Base-by-base conservation (phyloP, 2,113 vertebrate species). In the Tenrec ecaudatus region DNA sequence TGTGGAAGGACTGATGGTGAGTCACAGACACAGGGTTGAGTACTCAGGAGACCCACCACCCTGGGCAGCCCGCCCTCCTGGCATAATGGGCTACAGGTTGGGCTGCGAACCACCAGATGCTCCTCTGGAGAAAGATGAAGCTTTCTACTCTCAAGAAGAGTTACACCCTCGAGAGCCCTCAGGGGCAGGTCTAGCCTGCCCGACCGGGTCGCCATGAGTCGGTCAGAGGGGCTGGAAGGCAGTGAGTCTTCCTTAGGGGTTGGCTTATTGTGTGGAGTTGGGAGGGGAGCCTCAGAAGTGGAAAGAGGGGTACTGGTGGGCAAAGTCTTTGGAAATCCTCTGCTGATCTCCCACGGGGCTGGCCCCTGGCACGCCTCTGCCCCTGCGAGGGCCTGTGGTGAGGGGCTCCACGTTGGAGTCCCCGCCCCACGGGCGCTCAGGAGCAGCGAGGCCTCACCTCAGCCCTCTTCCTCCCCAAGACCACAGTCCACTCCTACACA, bases 401-500 rank as follows among this genome's bases (percentile, higher is more conserved):
- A 64, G 23, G 12, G 73, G 62, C 53, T 88, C 76, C 60, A 66
- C 3, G 27, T n/a, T 57, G 75, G 38, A 38, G 71, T 36, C 31
- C n/a, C 89, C 22, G 71, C 22, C 43, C 40, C 60, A 38, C 29
- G 20, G 47, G 77, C 78, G 40, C 58, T 83, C 31, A 36, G 40
- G 62, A 53, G 29, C 66, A 23, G 0, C 36, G 85, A 95, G 36
- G 62, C 62, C 66, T 97, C 69, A 95, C 33, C 27, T 60, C 33
- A 1, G 57, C 6, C 47, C 40, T 76, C 89, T 88, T 76, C 75
- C 79, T 81, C 92, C 76, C 36, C 73, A 95, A 99, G 99, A 99
- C 99, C 62, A 99, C 99, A 83, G 98, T 99, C 75, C 99, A 99
- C n/a, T 98, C 99, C 58, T 99, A 99, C 97, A 99, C 99, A 7